Base-by-base conservation (phyloP, 2,113 vertebrate species). In the Romanogobio albipinnatus region DNA sequence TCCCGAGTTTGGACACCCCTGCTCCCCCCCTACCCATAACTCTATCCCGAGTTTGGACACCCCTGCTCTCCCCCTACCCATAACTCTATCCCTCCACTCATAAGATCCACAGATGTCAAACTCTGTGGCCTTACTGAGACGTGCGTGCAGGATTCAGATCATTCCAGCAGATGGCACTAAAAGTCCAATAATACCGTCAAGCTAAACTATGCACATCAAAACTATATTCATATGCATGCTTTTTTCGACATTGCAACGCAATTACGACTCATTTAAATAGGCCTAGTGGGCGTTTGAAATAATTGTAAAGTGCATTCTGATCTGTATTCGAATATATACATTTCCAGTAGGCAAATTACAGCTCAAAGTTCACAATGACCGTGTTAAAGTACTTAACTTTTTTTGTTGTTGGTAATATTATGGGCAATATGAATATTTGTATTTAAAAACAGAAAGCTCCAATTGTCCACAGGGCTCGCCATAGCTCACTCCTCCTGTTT, bases 131-230 rank as follows among this genome's bases (percentile, higher is more conserved):
- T 71, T 2, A 51, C 19, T 1, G 11, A 29, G n/a, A 53, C n/a
- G 26, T 17, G 3, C 8, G 19, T 70, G 66, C 36, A 70, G 4
- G 19, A 70, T 43, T 17, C 24, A 49, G 15, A 19, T 58, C 8
- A 36, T 14, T 71, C 80, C 80, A 26, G 29, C 80, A 71, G 80
- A 66, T 82, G 80, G 66, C 66, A 22, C 6, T 19, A 56, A 0
- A 1, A 24, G 24, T 24, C 8, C 22, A 71, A 43, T 58, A 71
- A 43, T 64, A 7, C 22, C 3, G 33, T 36, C 3, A 1, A 49
- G 8, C 9, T 24, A 22, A 29, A 9, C 1, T 4, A 3, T 68
- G 5, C 45, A 51, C 5, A 2, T 29, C 24, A 29, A 80, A 81
- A 26, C 9, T 6, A 51, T 22, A n/a, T 68, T n/a, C 19, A 36